Conservation (phyloP, 2,113 vertebrate genomes). For the Mus spicilegus region DNA sequence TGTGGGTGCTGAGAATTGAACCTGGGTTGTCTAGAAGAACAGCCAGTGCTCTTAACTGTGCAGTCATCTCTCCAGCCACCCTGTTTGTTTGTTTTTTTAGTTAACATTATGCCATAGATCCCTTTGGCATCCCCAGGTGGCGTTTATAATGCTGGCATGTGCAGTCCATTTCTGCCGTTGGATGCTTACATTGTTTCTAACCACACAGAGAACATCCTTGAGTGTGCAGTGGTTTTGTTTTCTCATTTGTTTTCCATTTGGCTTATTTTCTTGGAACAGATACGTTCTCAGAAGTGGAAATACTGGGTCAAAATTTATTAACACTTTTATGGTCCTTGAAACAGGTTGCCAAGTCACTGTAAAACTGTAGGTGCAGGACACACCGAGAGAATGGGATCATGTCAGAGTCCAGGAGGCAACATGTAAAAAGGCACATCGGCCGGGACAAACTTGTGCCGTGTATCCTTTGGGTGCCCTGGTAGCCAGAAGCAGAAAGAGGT, state of each 20-base stretch:
- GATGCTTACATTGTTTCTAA: conserved; percentile 15
- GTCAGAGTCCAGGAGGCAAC: conserved; percentile 39
- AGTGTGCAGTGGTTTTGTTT: not conserved
- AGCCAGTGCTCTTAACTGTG: not conserved
- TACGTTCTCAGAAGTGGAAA: conserved; percentile 76
- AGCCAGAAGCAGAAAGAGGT: not conserved
- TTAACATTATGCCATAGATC: not conserved
- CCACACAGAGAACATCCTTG: conserved; percentile 27
- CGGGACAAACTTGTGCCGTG: conserved; percentile 9
- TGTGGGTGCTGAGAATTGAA: not conserved
- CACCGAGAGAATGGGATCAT: conserved; percentile 61
- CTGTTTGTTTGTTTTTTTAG: not conserved
- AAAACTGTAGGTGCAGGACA: conserved; percentile 66
- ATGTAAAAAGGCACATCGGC: not conserved
- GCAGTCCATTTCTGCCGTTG: not conserved
- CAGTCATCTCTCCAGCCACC: not conserved
- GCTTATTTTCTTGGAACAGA: conserved; percentile 74
- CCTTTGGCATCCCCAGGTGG: conserved; percentile 25
- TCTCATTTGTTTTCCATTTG: not conserved
- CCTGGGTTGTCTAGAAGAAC: not conserved
- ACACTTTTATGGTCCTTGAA: conserved; percentile 74
- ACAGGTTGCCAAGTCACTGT: conserved; percentile 72
- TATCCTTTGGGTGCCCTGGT: not conserved
- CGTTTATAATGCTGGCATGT: conserved; percentile 8
- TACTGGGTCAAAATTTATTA: conserved; percentile 75